phyloP scores from a whole-genome alignment of 2,797 vertebrate genomes.

The Chromis chromis region DNA sequence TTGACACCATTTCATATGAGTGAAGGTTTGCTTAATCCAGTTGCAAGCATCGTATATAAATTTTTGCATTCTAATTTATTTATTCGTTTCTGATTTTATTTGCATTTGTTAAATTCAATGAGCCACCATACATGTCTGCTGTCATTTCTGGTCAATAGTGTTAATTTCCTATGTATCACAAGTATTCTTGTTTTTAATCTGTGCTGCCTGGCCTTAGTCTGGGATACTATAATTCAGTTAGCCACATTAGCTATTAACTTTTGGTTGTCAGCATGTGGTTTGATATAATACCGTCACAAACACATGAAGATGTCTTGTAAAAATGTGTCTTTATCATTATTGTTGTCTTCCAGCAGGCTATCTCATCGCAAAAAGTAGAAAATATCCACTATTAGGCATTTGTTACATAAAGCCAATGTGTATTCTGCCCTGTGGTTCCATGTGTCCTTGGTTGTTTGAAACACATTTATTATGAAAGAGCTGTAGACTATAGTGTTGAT shows the following conservation, averaged over 20 bases:
- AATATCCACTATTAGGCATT: not conserved
- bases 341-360: not conserved
- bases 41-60: not conserved
- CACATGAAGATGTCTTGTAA: not conserved
- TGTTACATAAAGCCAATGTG: not conserved
- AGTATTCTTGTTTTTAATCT: not conserved
- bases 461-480: no score
- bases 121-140: not conserved
- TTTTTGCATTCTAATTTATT: not conserved
- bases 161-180: not conserved
- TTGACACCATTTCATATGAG: slow-evolving; percentile 11
- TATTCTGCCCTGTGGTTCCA: not conserved
- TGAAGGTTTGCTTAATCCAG: not conserved
- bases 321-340: not conserved
- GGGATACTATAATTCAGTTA: not conserved
- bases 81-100: not conserved
- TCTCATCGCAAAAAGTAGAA: not conserved
- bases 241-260: not conserved
- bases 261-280: not conserved
- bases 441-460: not conserved
- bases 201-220: not conserved
- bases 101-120: not conserved
- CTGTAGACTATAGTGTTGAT: not conserved
- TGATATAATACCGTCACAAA: not conserved
- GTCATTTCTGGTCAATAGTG: not conserved